Base-by-base conservation (phyloP, 2,113 vertebrate genomes). In the Oreotrochilus melanogaster region DNA sequence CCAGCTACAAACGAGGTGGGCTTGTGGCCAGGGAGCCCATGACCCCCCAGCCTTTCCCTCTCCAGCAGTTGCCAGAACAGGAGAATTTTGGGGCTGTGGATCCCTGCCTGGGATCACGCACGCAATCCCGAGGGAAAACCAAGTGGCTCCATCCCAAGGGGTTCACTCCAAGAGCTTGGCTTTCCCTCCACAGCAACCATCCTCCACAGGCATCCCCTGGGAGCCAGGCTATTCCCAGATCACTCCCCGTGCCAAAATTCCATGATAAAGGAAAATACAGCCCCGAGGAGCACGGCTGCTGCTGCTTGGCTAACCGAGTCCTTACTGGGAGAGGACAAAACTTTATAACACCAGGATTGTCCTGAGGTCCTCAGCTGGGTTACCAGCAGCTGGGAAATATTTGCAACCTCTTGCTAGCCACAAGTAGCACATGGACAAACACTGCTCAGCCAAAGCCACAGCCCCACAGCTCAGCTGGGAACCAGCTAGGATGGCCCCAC, bases 111-210 rank as follows among this genome's bases (percentile, higher is more conserved):
- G 57, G 48, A 89, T 33, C 28, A 5, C 2, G 4, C 71, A 42
- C 31, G 58, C 6, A 88, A 22, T 61, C 8, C 16, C 2, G 3
- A 74, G 39, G 14, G 21, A 17, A 71, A 79, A 45, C 2, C 0
- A 9, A 42, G 43, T 0, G 5, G 28, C 45, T 78, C 66, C 58
- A 14, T 45, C 18, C 3, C 0, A 81, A n/a, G 0, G 0, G 7
- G 24, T 2, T 24, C 4, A 1, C 28, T 9, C 2, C 0, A 0
- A 18, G 62, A 79, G 37, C 48, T 25, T 0, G 0, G n/a, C 25
- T 24, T 76, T 76, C 57, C 67, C 72, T 0, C 39, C 39, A 12
- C 39, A 39, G 0, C 50, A 28, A 30, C 10, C 18, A 17, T 74
- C 43, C 56, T 74, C 57, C 23, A 48, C 37, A 51, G 78, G 71